Conservation (phyloP, 2,113 vertebrate species). For the Colinus virginianus region DNA sequence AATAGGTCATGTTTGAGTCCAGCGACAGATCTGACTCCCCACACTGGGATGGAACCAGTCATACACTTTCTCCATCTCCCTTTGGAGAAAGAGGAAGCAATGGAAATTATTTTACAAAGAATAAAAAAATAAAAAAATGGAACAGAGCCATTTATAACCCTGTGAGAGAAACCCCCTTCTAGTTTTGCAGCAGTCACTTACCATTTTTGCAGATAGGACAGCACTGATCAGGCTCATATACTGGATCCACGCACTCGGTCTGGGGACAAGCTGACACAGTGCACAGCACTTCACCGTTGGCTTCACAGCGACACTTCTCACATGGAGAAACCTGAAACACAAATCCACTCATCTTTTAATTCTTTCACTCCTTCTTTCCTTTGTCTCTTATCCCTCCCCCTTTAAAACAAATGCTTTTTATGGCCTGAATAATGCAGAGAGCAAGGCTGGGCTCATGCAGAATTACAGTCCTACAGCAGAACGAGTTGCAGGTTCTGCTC, state of each 20-base stretch:
- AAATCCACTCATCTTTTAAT: slow-evolving; percentile 4
- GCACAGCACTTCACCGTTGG: slow-evolving; percentile 94
- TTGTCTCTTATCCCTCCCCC: background rate
- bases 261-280: slow-evolving; percentile 95
- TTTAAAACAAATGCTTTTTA: background rate
- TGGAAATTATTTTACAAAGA: background rate
- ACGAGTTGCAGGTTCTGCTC: background rate
- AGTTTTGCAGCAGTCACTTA: slow-evolving; percentile 56
- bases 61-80: background rate
- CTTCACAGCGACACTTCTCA: slow-evolving; percentile 94
- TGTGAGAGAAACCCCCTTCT: fast-evolving
- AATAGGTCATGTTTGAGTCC: fast-evolving
- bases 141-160: background rate
- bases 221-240: slow-evolving; percentile 97
- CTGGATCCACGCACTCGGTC: slow-evolving; percentile 96
- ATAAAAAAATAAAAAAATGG: background rate
- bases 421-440: background rate
- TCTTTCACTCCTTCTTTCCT: background rate
- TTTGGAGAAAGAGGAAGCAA: background rate
- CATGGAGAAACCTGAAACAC: slow-evolving; percentile 92
- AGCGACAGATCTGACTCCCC: background rate
- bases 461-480: background rate
- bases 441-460: background rate
- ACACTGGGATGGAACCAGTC: background rate
- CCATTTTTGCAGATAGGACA: slow-evolving; percentile 98